Percentiles rank a stretch among this genome's conserved stretches.
Evolutionary conservation across 2,888 invertebrate species (phyloP).

Genomic region (Apoda limacodes): DNA sequence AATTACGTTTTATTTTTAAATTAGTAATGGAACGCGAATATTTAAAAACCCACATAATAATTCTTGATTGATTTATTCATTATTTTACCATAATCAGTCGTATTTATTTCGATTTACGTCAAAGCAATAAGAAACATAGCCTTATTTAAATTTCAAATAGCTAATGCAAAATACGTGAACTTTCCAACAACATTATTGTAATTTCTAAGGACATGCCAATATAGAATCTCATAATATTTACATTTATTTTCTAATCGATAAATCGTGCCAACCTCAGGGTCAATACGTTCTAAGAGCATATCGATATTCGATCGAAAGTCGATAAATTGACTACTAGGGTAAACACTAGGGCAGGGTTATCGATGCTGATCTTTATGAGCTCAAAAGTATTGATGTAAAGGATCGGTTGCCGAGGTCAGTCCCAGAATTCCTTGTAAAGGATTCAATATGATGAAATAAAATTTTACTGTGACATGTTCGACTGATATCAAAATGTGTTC

Average conservation of each 20-base stretch:
- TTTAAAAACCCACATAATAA: too few species aligned
- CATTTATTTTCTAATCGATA: slow-evolving; percentile 46
- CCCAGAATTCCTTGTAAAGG: slow-evolving; percentile 32
- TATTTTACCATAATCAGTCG: too few species aligned
- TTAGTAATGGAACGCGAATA: too few species aligned
- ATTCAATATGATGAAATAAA: slow-evolving; percentile 40
- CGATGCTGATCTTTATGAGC: slow-evolving; percentile 49
- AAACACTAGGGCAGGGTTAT: slow-evolving; percentile 54
- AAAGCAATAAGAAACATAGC: too few species aligned
- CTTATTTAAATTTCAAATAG: too few species aligned
- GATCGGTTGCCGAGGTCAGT: slow-evolving; percentile 26
- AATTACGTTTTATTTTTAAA: too few species aligned
- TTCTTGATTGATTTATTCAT: too few species aligned
- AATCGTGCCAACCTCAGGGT: slow-evolving; percentile 43
- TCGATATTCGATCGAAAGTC: slow-evolving; percentile 41
- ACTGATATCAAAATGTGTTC: too few species aligned
- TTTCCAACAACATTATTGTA: slow-evolving; percentile 36
- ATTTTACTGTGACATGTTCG: slow-evolving; percentile 39
- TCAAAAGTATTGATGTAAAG: slow-evolving; percentile 41
- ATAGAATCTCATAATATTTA: slow-evolving; percentile 39
- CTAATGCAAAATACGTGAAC: slow-evolving; percentile 18
- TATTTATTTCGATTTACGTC: too few species aligned
- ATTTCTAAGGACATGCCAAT: slow-evolving; percentile 39
- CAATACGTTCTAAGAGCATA: slow-evolving; percentile 30
- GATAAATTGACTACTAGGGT: slow-evolving; percentile 35